Base-by-base conservation (phyloP, 2,888 invertebrate genomes). In the Troilus luridus region DNA sequence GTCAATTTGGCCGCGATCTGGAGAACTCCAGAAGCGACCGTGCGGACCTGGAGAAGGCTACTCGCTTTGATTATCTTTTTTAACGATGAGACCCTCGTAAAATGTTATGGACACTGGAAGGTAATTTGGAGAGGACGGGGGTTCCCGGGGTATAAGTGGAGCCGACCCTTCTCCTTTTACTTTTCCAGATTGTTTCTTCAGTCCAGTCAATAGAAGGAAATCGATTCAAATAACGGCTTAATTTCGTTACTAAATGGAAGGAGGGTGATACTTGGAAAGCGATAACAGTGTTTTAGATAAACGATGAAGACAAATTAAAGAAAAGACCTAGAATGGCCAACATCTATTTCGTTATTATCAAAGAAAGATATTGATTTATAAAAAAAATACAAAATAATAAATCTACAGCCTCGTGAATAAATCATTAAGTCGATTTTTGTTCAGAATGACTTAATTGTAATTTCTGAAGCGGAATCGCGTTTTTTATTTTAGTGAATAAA, bases 111-210 rank as follows among this genome's bases (percentile, higher is more conserved):
- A 85, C n/a, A 85, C 56, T 85, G 85, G 12, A 41, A 41, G 85
- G 85, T 56, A 54, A 85, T 85, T 85, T 56, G 21, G 54, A 56
- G 21, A 58, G 56, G n/a, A 85, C 85, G 21, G 85, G n/a, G 56
- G 56, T 85, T 12, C 56, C 9, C 0, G 17, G n/a, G 85, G 56
- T 54, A 85, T 58, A 58, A 58, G 56, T 85, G 56, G 56, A 41
- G 41, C n/a, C 2, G 56, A n/a, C n/a, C 85, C 12, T 11, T 56
- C 21, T 54, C 85, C 85, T 56, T 85, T 85, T 85, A 85, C 54
- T 85, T 85, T 56, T 85, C 56, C 21, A 85, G 85, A 85, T 85
- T 85, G 85, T 85, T 85, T 85, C 56, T 56, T 56, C 72, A 77
- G 72, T 77, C 85, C 85, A 85, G 56, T 85, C 85, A 9, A n/a